Evolutionary conservation across 2,113 vertebrate genomes (phyloP).

Genomic region (Pelmatolapia mariae): DNA sequence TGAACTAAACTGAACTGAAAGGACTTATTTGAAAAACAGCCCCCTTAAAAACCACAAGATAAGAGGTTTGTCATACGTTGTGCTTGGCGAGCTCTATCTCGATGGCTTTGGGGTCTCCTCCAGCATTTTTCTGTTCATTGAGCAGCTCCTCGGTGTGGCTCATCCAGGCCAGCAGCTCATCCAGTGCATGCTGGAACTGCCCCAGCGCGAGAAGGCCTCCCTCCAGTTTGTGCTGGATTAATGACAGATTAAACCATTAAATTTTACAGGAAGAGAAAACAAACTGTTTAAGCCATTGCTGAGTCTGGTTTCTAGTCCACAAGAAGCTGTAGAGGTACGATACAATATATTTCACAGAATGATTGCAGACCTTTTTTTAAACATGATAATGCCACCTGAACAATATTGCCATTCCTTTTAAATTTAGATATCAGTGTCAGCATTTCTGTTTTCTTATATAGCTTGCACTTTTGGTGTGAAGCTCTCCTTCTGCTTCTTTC

Average conservation of each 20-base stretch:
- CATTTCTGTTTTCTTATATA: not conserved
- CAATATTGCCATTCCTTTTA: not conserved
- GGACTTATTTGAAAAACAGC: not conserved
- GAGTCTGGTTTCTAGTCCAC: not conserved
- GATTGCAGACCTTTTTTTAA: not conserved
- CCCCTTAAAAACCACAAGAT: not conserved
- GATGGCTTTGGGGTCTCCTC: slow-evolving; percentile 93
- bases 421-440: not conserved
- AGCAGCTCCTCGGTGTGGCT: slow-evolving; percentile 92
- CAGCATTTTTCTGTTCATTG: slow-evolving; percentile 86
- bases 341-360: not conserved
- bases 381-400: not conserved
- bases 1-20: not conserved
- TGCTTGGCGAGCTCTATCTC: slow-evolving; percentile 98
- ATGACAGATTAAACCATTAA: slow-evolving; percentile 44
- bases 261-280: not conserved
- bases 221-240: slow-evolving; percentile 93
- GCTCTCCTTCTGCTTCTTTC: not conserved
- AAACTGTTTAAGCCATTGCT: not conserved
- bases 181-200: slow-evolving; percentile 96
- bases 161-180: slow-evolving; percentile 92
- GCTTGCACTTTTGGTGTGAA: not conserved
- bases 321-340: not conserved
- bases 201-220: slow-evolving; percentile 91
- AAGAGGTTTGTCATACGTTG: slow-evolving; percentile 78